Evolutionary conservation across 2,797 vertebrate species (phyloP), one percentile per base, ranked within the genome.

Genomic region (Phylloscopus collybita): DNA sequence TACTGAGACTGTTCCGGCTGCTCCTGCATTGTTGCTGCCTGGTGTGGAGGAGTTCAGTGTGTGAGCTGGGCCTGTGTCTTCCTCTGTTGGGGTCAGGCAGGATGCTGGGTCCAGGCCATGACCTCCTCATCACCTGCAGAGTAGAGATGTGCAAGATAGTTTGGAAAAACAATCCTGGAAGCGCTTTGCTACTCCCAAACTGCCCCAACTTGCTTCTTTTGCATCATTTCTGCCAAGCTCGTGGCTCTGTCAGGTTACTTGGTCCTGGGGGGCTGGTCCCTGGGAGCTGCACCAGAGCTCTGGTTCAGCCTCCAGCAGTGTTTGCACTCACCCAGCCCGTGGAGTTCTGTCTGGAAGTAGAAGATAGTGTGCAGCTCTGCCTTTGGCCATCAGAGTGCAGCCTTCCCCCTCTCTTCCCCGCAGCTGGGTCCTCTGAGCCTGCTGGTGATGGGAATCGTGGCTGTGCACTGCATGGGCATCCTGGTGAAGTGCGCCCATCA

Each of bases 351-450:
- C 45, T 75, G 59, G 11, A 25, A 69, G 49, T 18, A 32, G 53
- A 75, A 32, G 25, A 17, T 56, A 6, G 47, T 0, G 12, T 94
- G 95, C 88, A 94, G 86, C 93, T 94, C 87, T 96, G 76, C 78
- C 80, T 89, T 60, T 80, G 92, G 86, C 96, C 92, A 3, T 91
- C 75, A 90, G 94, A 96, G 94, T 94, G 91, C 86, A 90, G 91
- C 96, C 80, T 97, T 85, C 30, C 73, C 22, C 6, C 29, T 82
- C 86, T 88, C 20, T 62, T 73, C 54, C 82, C 50, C 95, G 86
- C 94, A 99, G 99, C 60, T 99, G 44, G 99, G 99, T 69, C 99
- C 99, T 1, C 20, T 99, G 95, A 99, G 99, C 95, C 98, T 99
- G 71, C 62, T 99, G 92, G 94, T 98, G 60, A 99, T 99, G 97